Conservation (phyloP, 2,797 vertebrate genomes). For the Chloroceryle inda region DNA sequence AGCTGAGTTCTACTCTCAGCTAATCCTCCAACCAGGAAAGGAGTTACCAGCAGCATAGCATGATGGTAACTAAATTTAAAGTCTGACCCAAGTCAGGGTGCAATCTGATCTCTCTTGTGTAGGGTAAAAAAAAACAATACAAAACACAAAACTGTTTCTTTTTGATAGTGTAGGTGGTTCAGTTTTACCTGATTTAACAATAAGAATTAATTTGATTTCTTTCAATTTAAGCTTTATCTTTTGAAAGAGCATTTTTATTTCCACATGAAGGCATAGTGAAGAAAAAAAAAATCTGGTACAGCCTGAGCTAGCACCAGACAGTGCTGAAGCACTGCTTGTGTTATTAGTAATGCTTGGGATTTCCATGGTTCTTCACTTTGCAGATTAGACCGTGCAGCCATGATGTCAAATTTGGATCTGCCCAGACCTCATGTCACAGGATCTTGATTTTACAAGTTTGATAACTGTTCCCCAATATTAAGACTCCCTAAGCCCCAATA, state of each 20-base stretch:
- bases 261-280: neutral
- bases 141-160: neutral
- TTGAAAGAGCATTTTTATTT: neutral
- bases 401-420: neutral
- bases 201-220: neutral
- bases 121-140: neutral
- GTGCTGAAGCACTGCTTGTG: neutral
- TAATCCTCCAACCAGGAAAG: constrained; percentile 10
- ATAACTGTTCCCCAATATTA: neutral
- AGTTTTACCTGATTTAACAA: neutral
- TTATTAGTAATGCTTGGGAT: neutral
- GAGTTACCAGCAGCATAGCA: neutral
- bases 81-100: neutral
- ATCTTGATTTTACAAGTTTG: neutral
- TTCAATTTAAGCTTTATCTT: neutral
- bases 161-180: neutral
- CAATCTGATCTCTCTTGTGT: constrained; percentile 5
- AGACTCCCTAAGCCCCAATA: neutral
- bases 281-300: neutral
- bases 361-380: neutral
- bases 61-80: constrained; percentile 60
- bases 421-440: neutral
- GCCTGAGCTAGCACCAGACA: neutral
- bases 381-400: neutral
- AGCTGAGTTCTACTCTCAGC: constrained; percentile 12